Base-by-base conservation (phyloP, 2,888 invertebrate genomes). In the Geophilus truncorum region DNA sequence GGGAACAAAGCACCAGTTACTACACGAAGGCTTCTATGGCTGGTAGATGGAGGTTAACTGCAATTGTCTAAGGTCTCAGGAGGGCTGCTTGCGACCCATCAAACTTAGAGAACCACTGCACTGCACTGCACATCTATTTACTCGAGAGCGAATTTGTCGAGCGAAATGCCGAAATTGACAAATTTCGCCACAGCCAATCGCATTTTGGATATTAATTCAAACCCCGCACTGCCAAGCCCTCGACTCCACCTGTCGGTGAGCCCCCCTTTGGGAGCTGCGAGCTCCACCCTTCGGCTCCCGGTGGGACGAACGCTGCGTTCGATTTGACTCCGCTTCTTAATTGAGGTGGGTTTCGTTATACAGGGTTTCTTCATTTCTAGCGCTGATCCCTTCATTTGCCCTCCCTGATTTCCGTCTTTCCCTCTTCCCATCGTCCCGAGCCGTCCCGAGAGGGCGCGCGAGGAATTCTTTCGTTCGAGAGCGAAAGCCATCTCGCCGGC, bases 201-300 rank as follows among this genome's bases (percentile, higher is more conserved):
- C 62, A 62, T 62, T 62, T 15, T 62, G 25, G 62, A 62, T 62
- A 62, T 62, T 62, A 62, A 62, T 62, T 62, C 62, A 62, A 62
- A 57, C 45, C 45, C 5, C 5, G 32, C 9, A 32, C 9, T 32
- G 5, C 32, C 32, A 32, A 9, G 32, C 32, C 32, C 32, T 9
- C 32, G 9, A 32, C 32, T 32, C 32, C 32, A 57, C 57, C 57
- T 57, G 57, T 57, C 23, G 7, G 18, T 23, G 18, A 18, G 57
- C 57, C 5, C 18, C 57, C 57, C 23, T 21, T n/a, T 21, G 1
- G 7, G 57, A 57, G 57, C 18, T 9, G 21, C 18, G n/a, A 23
- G 57, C 57, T 23, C 57, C 23, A 57, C 57, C 18, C 23, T 57
- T 2, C 18, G 9, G 7, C 62, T 12, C 23, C 62, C 62, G 7